Evolutionary conservation across 64 coral and sea anemone genomes (phyloP).

Genomic region (Acropora yongei): DNA sequence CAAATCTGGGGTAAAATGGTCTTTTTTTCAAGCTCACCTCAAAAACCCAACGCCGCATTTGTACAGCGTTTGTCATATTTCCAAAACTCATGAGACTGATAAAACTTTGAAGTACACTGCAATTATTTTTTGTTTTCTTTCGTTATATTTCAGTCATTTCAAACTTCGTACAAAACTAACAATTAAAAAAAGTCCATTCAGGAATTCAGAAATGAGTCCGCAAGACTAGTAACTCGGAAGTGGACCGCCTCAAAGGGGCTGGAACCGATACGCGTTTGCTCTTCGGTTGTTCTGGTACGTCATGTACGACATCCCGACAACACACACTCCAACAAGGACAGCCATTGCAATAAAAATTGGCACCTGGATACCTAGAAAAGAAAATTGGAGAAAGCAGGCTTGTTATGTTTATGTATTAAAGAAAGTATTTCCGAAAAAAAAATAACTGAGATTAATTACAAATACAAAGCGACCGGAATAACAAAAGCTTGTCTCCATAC

Average conservation of each 20-base stretch:
- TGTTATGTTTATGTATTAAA: not conserved
- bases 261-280: not conserved
- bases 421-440: not conserved
- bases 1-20: no score
- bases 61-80: no score
- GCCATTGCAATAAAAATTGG: not conserved
- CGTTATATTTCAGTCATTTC: no score
- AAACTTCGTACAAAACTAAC: no score
- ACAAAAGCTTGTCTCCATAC: not conserved
- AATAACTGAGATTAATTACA: no score
- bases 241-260: not conserved
- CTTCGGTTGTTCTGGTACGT: not conserved
- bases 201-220: not conserved
- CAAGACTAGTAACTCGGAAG: not conserved
- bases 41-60: no score
- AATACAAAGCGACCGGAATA: no score
- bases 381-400: not conserved
- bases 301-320: constrained; percentile 26
- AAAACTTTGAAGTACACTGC: no score
- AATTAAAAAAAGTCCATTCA: no score
- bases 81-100: no score
- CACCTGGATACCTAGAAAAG: constrained; percentile 3
- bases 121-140: no score
- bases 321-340: constrained; percentile 3
- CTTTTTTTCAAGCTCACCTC: no score